Conservation (phyloP, 2,888 invertebrate species). For the Agonopterix arenella region DNA sequence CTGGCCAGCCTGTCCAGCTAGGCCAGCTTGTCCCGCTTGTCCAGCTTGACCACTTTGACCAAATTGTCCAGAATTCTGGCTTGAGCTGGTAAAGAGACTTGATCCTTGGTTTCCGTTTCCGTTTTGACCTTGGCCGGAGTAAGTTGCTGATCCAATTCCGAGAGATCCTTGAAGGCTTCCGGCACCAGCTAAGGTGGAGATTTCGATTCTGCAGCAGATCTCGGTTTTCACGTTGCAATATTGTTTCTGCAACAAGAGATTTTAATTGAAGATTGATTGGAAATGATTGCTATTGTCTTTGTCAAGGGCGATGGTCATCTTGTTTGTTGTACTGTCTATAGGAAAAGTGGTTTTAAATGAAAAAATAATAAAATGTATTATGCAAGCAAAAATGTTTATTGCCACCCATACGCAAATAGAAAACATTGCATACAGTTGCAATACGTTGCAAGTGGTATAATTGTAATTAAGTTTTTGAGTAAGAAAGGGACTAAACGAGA, state of each 20-base stretch:
- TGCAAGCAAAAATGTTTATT: too few species aligned
- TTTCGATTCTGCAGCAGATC: slow-evolving; percentile 66
- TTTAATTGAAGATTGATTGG: too few species aligned
- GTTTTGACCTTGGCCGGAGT: slow-evolving; percentile 32
- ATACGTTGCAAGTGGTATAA: too few species aligned
- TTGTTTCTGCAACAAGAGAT: slow-evolving; percentile 59
- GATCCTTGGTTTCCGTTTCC: slow-evolving; percentile 26
- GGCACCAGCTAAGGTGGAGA: slow-evolving; percentile 34
- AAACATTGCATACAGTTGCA: too few species aligned
- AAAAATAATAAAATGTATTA: too few species aligned
- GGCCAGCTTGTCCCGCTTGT: background rate
- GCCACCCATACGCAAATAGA: too few species aligned
- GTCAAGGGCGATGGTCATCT: too few species aligned
- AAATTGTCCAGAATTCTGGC: slow-evolving; percentile 11
- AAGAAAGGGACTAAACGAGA: too few species aligned
- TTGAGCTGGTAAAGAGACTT: slow-evolving; percentile 4
- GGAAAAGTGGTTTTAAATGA: too few species aligned
- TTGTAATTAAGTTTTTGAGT: too few species aligned
- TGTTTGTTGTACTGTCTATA: too few species aligned
- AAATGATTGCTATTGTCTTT: too few species aligned
- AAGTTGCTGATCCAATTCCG: slow-evolving; percentile 44
- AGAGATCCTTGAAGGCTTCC: slow-evolving; percentile 38
- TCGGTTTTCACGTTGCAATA: slow-evolving; percentile 65
- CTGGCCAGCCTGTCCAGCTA: slow-evolving; percentile 5
- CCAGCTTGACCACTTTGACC: background rate